Evolutionary conservation across 2,113 vertebrate species (phyloP), one percentile per base, ranked within the genome.

Genomic region (Dendrocopos noguchii): DNA sequence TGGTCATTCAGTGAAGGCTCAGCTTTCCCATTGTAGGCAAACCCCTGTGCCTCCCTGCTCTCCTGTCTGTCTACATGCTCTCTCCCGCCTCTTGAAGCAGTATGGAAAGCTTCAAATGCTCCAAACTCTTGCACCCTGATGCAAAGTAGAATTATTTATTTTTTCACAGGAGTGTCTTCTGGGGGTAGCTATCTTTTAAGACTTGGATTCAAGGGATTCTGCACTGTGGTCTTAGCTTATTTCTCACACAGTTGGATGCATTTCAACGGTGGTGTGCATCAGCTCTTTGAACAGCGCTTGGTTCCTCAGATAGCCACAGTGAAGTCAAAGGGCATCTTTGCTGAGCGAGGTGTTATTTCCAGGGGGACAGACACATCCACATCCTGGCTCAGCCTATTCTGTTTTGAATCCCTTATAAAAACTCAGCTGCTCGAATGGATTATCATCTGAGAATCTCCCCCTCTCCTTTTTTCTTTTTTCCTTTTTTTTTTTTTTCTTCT

Each of bases 391-490:
- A 92, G 68, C 39, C 33, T 80, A 22, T 91, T 96, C 83, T 92
- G 75, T 71, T 96, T 88, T 94, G 73, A 90, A 81, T 83, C 73
- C 52, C 34, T 84, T 85, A 72, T 72, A 94, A 82, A 90, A 77
- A 70, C 53, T 72, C 33, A 81, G 81, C 66, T 93, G 46, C 44
- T 91, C 76, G 60, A 87, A 67, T 61, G 33, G 80, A 16, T 94
- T 94, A 95, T 95, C 42, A 84, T 61, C 44, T 68, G 44, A 77
- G 39, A 65, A 94, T 95, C 61, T 93, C 7, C 0, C 25, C 1
- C 25, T 55, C 0, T 31, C 8, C 21, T 44, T 13, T 44, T 61
- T 25, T 24, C 7, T 13, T 59, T 59, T n/a, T 53, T 53, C 27
- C 0, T 31, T 7, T 19, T 44, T 12, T 29, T 61, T 34, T 22